Percentiles rank a stretch among this genome's conserved stretches.
Conservation (phyloP, 2,888 invertebrate species). For the Clostera curtula region DNA sequence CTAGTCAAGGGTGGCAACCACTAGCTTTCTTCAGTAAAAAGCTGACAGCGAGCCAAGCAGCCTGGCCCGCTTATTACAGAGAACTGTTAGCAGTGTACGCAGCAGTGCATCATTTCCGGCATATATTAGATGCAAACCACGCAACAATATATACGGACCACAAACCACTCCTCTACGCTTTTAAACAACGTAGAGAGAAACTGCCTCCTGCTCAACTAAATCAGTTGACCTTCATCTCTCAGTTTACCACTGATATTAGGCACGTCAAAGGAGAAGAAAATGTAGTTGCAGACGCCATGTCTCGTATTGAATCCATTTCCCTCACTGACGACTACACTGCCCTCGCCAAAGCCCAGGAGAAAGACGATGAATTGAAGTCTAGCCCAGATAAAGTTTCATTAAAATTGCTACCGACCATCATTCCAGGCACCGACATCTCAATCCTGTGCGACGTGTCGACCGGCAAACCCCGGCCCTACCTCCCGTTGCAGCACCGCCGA, state of each 20-base stretch:
- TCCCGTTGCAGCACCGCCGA: not conserved
- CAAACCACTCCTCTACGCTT: constrained; percentile 14
- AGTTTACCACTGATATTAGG: constrained; percentile 11
- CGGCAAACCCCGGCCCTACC: not conserved
- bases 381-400: not conserved
- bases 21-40: constrained; percentile 7
- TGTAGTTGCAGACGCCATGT: constrained; percentile 21
- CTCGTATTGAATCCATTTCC: constrained; percentile 14
- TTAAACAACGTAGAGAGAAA: constrained; percentile 9
- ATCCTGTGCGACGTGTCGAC: not conserved
- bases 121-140: constrained; percentile 8
- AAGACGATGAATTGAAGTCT: not conserved
- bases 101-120: constrained; percentile 10
- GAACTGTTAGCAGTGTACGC: constrained; percentile 9
- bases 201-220: constrained; percentile 11
- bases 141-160: constrained; percentile 12
- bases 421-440: not conserved
- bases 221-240: too few relatives aligned
- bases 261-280: constrained; percentile 8
- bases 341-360: not conserved
- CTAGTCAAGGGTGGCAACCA: constrained; percentile 7
- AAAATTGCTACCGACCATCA: not conserved
- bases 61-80: constrained; percentile 11
- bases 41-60: constrained; percentile 2
- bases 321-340: constrained; percentile 1